These are phyloP conservation scores for Galaxea fascicularis DNA, from an alignment of 92 coral and sea anemone genomes.

Conservation along the genomic window DNA sequence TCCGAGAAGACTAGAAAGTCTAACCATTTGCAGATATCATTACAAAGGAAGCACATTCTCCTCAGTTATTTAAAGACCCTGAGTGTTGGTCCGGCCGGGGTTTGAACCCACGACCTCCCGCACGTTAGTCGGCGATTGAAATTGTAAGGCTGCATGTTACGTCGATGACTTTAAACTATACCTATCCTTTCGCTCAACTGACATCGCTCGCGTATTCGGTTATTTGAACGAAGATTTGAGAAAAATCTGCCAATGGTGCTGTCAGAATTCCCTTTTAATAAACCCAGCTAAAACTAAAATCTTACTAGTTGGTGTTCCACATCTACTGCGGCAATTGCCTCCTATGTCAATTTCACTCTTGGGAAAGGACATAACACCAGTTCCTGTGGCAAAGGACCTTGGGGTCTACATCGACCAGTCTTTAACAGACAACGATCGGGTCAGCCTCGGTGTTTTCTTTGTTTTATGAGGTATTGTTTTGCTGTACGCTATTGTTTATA, in stretches of 20 bases:
- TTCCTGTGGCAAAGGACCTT: conserved; percentile 36
- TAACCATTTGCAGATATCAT: no score
- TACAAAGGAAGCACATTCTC: no score
- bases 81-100: no score
- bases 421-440: not conserved
- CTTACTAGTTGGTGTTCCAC: conserved; percentile 32
- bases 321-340: conserved; percentile 28
- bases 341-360: conserved; percentile 17
- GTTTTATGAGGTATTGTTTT: no score
- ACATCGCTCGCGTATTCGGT: conserved; percentile 6
- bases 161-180: conserved; percentile 24
- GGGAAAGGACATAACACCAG: conserved; percentile 48
- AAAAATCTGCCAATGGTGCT: conserved; percentile 25
- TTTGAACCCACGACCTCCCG: no score
- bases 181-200: conserved; percentile 7
- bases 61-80: no score
- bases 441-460: no score
- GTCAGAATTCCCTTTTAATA: conserved; percentile 17
- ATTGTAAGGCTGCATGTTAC: conserved; percentile 8
- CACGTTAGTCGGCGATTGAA: no score
- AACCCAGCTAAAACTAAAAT: conserved; percentile 30
- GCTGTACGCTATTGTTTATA: no score
- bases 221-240: conserved; percentile 26
- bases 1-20: no score
- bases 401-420: conserved; percentile 35